These are phyloP conservation scores for Andrena hattorfiana DNA, from an alignment of 2,888 invertebrate species.

Conservation along the genomic window DNA sequence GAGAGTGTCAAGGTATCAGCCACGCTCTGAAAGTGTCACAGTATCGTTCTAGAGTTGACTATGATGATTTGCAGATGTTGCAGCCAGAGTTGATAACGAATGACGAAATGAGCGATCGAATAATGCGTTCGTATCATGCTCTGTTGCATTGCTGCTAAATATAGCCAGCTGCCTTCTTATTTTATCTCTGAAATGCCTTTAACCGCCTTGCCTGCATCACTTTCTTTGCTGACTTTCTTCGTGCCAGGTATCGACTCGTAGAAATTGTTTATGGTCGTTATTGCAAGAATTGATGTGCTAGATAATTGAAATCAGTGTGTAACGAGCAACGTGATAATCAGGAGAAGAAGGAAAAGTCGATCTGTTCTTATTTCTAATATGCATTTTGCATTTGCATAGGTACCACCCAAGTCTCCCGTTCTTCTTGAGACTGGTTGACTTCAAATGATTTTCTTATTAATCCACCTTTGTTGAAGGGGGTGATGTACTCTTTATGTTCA, in stretches of 20 bases:
- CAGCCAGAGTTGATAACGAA: slow-evolving; percentile 29
- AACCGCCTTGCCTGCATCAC: slow-evolving; percentile 18
- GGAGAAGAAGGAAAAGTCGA: too few species aligned
- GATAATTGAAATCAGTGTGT: background rate
- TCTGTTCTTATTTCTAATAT: too few species aligned
- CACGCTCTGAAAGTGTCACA: too few species aligned
- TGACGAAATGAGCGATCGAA: slow-evolving; percentile 22
- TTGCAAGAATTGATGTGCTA: background rate
- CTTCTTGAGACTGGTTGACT: too few species aligned
- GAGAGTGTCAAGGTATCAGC: too few species aligned
- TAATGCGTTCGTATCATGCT: slow-evolving; percentile 12
- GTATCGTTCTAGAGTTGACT: background rate
- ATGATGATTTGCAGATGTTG: slow-evolving; percentile 25
- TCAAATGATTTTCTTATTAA: too few species aligned
- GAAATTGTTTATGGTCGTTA: background rate
- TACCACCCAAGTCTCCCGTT: too few species aligned
- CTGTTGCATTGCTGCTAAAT: slow-evolving; percentile 27
- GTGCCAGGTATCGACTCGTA: background rate
- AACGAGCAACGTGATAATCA: too few species aligned
- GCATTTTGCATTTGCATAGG: too few species aligned
- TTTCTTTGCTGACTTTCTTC: background rate
- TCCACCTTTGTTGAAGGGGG: too few species aligned
- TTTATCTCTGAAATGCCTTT: slow-evolving; percentile 30
- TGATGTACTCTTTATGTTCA: too few species aligned
- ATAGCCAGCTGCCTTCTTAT: slow-evolving; percentile 10